phyloP scores from a whole-genome alignment of 37 sponge, comb jelly and placozoan species.

The Beroe ovata region DNA sequence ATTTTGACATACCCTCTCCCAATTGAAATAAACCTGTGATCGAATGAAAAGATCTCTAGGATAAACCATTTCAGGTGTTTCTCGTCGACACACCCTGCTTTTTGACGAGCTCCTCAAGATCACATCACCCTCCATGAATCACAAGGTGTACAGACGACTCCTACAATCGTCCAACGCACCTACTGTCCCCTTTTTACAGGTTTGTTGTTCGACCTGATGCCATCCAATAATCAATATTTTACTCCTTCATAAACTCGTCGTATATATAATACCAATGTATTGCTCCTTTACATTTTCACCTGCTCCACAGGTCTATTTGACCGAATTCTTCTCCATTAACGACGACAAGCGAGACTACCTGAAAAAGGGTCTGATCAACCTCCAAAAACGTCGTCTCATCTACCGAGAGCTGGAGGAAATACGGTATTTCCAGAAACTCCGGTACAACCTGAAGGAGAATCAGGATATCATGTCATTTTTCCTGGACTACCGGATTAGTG shows the following conservation, averaged over 20 bases:
- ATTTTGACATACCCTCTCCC: no score
- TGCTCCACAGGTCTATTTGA: constrained; percentile 80
- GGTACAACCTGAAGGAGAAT: constrained; percentile 7
- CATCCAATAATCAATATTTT: no score
- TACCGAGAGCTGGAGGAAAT: constrained; percentile 70
- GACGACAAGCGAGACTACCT: constrained; percentile 92
- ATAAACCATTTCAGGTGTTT: not conserved
- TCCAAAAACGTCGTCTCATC: constrained; percentile 87
- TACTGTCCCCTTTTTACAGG: constrained; percentile 71
- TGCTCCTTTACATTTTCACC: not conserved
- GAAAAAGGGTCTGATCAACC: constrained; percentile 86
- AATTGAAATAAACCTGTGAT: not conserved
- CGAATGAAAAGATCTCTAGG: not conserved
- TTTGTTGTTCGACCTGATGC: no score
- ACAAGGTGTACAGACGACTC: constrained; percentile 14
- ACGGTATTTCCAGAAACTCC: constrained; percentile 38
- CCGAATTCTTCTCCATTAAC: constrained; percentile 80
- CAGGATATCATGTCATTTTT: constrained; percentile 20
- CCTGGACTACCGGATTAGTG: not conserved
- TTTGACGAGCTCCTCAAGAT: constrained; percentile 27
- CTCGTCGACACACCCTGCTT: not conserved
- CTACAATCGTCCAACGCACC: not conserved
- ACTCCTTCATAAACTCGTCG: no score
- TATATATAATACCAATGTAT: no score
- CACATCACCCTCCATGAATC: not conserved